Evolutionary conservation across 64 coral and sea anemone genomes (phyloP).

Genomic region (Montipora capricornis): DNA sequence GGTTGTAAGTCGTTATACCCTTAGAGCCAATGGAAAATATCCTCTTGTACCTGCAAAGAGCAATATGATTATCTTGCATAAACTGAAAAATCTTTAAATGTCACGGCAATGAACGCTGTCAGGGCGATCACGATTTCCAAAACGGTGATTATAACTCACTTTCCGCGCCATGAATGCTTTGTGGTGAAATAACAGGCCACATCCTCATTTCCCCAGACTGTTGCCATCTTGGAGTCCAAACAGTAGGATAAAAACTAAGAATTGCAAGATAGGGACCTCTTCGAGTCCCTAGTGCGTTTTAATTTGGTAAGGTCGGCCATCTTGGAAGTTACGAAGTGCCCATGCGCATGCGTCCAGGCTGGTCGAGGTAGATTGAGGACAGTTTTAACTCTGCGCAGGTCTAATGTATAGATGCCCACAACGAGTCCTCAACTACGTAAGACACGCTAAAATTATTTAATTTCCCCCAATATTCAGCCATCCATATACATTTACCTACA

Average conservation of each 20-base stretch:
- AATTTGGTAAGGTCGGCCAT: slow-evolving; percentile 13
- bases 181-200: slow-evolving; percentile 97
- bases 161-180: slow-evolving; percentile 99
- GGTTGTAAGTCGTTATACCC: slow-evolving; percentile 97
- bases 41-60: slow-evolving; percentile 91
- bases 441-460: too few relatives aligned
- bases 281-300: neutral
- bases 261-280: neutral
- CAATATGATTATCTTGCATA: neutral
- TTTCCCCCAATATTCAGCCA: too few relatives aligned
- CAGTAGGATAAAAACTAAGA: neutral
- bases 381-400: too few relatives aligned
- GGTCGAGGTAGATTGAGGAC: too few relatives aligned
- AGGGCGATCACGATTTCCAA: neutral
- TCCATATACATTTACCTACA: too few relatives aligned
- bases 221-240: slow-evolving; percentile 72
- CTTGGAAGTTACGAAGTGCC: neutral
- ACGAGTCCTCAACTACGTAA: too few relatives aligned
- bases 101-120: too few relatives aligned
- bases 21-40: slow-evolving; percentile 98
- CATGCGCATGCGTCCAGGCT: neutral
- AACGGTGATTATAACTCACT: slow-evolving; percentile 65
- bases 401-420: too few relatives aligned
- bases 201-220: slow-evolving; percentile 95
- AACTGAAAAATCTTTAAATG: neutral